Base-by-base conservation (phyloP, 2,113 vertebrate genomes). In the Echinops telfairi region DNA sequence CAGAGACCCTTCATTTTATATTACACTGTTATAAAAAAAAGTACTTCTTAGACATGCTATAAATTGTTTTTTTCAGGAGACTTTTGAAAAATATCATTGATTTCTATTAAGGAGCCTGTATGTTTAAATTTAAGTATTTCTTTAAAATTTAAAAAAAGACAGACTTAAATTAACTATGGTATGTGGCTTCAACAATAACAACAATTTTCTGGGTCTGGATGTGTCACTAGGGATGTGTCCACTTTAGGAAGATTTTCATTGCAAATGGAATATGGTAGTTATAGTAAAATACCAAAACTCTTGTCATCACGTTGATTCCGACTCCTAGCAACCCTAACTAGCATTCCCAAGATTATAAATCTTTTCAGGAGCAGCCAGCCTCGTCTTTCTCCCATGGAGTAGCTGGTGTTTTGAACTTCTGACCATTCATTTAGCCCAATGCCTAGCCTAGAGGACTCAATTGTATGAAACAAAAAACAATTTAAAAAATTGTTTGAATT, bases 261-360 rank as follows among this genome's bases (percentile, higher is more conserved):
- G 95, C 95, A 97, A 88, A 92, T 23, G 95, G 94, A 97, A 94
- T 96, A 95, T 84, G 97, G 36, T 94, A 97, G 94, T 95, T 97
- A 40, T 4, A 40, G 7, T 40, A 40, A 40, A 40, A 40, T 40
- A 40, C 40, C 7, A 40, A 40, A 40, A 40, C 40, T 7, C 40
- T 7, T 53, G 47, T 53, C 47, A 53, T 11, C 47, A 53, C 5
- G 12, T 14, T 53, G 12, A 53, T 53, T 53, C 47, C 10, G 12
- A 53, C 47, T 53, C 47, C 5, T 53, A 11, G 47, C 47, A 53
- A 14, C 47, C 5, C 47, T 53, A 14, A 53, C 47, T 53, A 53
- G 47, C 10, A 2, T 53, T 53, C 12, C 47, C 47, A 53, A 53
- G 12, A 53, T 53, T 53, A 53, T 53, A 53, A 53, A 10, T 53